Percentiles rank a stretch among this genome's conserved stretches.
These are phyloP conservation scores for Gymnopithys bicolor DNA, from an alignment of 2,797 vertebrate species.

Conservation along the genomic window DNA sequence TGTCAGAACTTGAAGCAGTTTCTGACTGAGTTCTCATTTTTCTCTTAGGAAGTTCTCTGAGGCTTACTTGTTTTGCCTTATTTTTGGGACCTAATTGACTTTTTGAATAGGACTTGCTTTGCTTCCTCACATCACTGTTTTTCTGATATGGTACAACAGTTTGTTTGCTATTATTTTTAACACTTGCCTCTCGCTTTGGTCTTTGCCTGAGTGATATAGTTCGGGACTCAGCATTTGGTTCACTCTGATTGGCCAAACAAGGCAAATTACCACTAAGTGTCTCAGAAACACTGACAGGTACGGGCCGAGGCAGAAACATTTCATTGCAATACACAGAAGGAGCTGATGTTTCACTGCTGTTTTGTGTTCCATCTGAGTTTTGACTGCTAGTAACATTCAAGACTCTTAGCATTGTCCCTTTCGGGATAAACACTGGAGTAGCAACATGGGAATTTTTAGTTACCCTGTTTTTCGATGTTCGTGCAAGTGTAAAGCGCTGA, in stretches of 20 bases:
- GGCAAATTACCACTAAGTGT: not conserved
- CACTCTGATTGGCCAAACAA: not conserved
- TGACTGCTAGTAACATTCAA: slow-evolving; percentile 63
- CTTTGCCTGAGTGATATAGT: slow-evolving; percentile 41
- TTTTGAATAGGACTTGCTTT: slow-evolving; percentile 36
- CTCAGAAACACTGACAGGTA: slow-evolving; percentile 56
- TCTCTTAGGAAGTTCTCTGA: slow-evolving; percentile 60
- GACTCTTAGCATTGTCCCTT: slow-evolving; percentile 79
- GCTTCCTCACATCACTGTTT: slow-evolving; percentile 12
- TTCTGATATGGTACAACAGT: not conserved
- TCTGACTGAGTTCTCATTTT: slow-evolving; percentile 51
- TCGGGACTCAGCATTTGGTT: not conserved
- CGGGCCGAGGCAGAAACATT: slow-evolving; percentile 61
- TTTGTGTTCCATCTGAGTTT: slow-evolving; percentile 26
- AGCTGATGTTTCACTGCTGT: not conserved
- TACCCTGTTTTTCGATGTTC: slow-evolving; percentile 39
- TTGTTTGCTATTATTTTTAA: not conserved
- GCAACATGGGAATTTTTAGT: slow-evolving; percentile 61
- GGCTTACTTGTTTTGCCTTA: slow-evolving; percentile 47
- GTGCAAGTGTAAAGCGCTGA: not conserved
- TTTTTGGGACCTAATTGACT: slow-evolving; percentile 36
- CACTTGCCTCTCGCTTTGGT: slow-evolving; percentile 55
- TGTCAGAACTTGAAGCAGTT: slow-evolving; percentile 42
- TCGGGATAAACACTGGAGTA: slow-evolving; percentile 77
- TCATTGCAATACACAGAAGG: slow-evolving; percentile 16